These are phyloP conservation scores for Enteromius fasciolatus DNA, from an alignment of 2,797 vertebrate genomes.

Conservation along the genomic window DNA sequence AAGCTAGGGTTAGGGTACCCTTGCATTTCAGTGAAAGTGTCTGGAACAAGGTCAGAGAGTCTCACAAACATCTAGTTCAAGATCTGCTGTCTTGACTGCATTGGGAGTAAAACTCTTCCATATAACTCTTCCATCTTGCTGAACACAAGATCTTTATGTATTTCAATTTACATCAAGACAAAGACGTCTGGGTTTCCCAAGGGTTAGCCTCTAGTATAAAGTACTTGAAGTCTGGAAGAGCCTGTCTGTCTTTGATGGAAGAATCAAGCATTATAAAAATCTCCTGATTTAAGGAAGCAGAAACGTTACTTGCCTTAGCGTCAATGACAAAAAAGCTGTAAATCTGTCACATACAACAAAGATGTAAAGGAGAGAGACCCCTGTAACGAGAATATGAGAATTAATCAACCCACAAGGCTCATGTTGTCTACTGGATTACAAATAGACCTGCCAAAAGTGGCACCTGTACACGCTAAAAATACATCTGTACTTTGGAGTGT, in stretches of 20 bases:
- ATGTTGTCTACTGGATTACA: neutral
- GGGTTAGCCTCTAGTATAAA: neutral
- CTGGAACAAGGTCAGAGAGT: neutral
- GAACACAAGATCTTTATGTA: neutral
- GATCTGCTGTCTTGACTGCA: neutral
- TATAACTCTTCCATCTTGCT: neutral
- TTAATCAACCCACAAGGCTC: neutral
- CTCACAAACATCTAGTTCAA: neutral
- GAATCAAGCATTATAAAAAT: neutral
- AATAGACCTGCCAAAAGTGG: neutral
- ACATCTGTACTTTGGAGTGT: neutral
- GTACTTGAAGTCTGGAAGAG: neutral
- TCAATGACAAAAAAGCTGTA: neutral
- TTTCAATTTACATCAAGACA: constrained; percentile 21
- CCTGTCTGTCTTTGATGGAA: neutral
- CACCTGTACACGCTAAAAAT: neutral
- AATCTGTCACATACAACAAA: neutral
- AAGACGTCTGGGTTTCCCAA: neutral
- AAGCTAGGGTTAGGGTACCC: neutral
- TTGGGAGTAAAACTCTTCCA: neutral
- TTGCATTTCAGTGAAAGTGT: neutral
- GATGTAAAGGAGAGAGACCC: neutral
- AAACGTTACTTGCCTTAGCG: neutral
- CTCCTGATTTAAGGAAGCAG: neutral
- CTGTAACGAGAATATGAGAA: neutral